Percentiles rank a stretch among this genome's conserved stretches.
Evolutionary conservation across 2,888 invertebrate species (phyloP).

Genomic region (Reticulitermes lucifugus): DNA sequence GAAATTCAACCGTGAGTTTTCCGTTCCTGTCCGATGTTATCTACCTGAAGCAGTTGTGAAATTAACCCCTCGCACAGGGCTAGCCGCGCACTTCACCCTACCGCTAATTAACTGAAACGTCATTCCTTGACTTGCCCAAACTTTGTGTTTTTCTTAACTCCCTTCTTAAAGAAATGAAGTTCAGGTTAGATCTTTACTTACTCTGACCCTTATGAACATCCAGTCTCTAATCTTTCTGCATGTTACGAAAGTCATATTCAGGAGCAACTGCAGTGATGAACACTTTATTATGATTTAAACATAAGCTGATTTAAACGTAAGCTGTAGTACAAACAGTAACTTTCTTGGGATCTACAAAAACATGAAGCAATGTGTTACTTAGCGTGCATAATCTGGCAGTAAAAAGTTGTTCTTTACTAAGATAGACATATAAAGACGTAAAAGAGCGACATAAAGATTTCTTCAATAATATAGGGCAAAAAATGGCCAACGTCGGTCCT

Average conservation of each 20-base stretch:
- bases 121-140: not conserved
- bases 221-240: not conserved
- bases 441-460: too few species aligned
- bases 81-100: not conserved
- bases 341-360: too few species aligned
- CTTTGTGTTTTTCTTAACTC: not conserved
- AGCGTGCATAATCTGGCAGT: too few species aligned
- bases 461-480: too few species aligned
- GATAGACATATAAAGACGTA: too few species aligned
- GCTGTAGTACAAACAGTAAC: too few species aligned
- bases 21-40: not conserved
- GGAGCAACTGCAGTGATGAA: not conserved
- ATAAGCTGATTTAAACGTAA: not conserved
- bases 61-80: not conserved
- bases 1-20: not conserved
- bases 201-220: not conserved
- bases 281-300: slow-evolving; percentile 19
- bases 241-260: not conserved
- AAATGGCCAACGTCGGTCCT: too few species aligned
- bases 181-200: not conserved
- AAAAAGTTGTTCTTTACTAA: too few species aligned
- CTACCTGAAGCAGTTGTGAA: not conserved
- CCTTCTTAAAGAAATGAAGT: not conserved
- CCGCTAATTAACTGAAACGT: not conserved
- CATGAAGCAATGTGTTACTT: too few species aligned